These are phyloP conservation scores for Turdus rufiventris DNA, from an alignment of 2,113 vertebrate genomes.

Conservation along the genomic window DNA sequence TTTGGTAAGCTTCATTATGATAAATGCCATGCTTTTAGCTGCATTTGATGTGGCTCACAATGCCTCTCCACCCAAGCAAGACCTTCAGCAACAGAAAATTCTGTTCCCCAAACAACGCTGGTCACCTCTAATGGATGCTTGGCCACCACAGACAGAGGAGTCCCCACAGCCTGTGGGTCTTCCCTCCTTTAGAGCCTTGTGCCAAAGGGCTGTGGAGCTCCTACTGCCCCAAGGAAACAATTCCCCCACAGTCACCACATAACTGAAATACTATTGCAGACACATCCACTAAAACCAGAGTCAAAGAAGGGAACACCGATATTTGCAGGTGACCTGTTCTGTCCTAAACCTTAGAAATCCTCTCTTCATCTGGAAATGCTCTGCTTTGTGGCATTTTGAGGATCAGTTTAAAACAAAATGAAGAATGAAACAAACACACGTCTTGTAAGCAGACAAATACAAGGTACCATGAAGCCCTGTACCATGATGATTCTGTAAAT, in stretches of 20 bases:
- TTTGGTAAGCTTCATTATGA: neutral
- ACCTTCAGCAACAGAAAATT: neutral
- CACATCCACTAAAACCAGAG: neutral
- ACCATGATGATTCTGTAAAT: neutral
- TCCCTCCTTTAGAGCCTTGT: neutral
- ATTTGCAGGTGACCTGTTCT: neutral
- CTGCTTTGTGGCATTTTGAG: neutral
- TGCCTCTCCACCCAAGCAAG: neutral
- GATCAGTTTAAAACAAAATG: neutral
- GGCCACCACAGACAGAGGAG: neutral
- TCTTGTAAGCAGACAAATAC: neutral
- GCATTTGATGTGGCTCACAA: accelerated
- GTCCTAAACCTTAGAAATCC: neutral
- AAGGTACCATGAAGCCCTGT: neutral
- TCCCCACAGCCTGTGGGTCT: neutral
- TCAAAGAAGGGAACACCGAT: neutral
- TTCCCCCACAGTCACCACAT: neutral
- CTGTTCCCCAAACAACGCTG: neutral
- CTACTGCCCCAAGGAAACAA: neutral
- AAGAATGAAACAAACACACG: neutral
- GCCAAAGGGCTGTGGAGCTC: neutral
- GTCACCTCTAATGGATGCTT: accelerated
- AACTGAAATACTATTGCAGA: neutral
- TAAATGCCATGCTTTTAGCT: neutral
- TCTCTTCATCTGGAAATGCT: neutral